Evolutionary conservation across 2,888 invertebrate genomes (phyloP), one percentile per base, ranked within the genome.

Genomic region (Leptinotarsa rubiginosa): DNA sequence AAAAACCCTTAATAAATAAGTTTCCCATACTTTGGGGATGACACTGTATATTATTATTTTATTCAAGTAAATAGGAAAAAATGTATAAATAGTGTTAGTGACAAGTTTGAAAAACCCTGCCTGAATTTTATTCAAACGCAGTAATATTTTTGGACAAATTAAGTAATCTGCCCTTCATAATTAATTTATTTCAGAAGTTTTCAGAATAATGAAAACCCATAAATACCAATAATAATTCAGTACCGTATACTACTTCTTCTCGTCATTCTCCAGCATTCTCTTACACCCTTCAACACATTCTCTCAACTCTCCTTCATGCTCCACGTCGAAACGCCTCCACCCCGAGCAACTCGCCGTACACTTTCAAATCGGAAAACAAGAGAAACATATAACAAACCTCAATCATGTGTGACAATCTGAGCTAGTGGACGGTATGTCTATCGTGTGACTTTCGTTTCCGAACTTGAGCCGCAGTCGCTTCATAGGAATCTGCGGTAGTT

Each of bases 361-460:
- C 25, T 22, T 49, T 73, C 69, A 41, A 69, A 73, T 47, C 22
- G 47, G 49, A 65, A 18, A 54, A 62, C 62, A 62, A 62, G 56
- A 56, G 56, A 56, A 64, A n/a, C 47, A 41, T 50, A 68, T 64
- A 4, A 65, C 31, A 70, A 74, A 41, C 52, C 65, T 75, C 69
- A 69, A 76, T 78, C 76, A 78, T 73, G 76, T 78, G 20, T 76
- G 75, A 75, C 75, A 77, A 54, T 79, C 75, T 71, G 68, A 66
- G 84, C 92, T 89, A 89, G 92, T 92, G 89, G 93, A 91, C 88
- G 96, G 95, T 89, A 96, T 92, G 90, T 96, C 94, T 86, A 96
- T 96, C 86, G 95, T 96, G 86, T 93, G 94, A 85, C 95, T 94
- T 88, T 96, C 96, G 87, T 96, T 95, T 82, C 96, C 96, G 85